Percentiles rank a stretch among this genome's conserved stretches.
phyloP scores from a whole-genome alignment of 2,113 vertebrate genomes.

The Sterna hirundo region DNA sequence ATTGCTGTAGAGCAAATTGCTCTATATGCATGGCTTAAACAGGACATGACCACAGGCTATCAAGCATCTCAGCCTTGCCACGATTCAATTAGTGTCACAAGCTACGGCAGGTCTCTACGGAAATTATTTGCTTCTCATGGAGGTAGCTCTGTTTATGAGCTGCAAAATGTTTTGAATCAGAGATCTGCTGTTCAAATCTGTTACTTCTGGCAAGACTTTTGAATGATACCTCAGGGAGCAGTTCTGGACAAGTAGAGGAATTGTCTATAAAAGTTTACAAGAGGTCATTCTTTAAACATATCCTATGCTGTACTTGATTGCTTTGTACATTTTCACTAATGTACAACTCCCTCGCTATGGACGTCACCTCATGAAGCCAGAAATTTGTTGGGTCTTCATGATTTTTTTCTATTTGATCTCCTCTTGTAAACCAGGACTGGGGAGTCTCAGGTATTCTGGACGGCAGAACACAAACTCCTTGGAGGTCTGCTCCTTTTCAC shows the following conservation, averaged over 20 bases:
- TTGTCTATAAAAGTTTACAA: slow-evolving; percentile 31
- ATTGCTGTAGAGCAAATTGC: neutral
- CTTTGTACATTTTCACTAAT: slow-evolving; percentile 2
- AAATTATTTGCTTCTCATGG: neutral
- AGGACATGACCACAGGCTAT: neutral
- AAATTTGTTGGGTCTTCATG: neutral
- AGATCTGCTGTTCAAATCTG: slow-evolving; percentile 41
- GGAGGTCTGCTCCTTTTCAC: neutral
- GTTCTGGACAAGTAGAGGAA: neutral
- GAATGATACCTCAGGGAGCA: neutral
- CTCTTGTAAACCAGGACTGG: neutral
- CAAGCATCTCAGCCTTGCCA: neutral
- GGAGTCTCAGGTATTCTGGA: neutral
- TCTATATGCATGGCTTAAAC: neutral
- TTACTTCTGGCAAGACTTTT: slow-evolving; percentile 24
- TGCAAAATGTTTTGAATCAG: slow-evolving; percentile 47
- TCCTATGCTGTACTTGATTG: neutral
- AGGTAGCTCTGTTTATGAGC: slow-evolving; percentile 18
- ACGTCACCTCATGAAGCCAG: neutral
- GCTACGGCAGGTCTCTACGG: neutral
- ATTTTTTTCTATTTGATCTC: neutral
- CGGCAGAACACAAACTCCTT: neutral
- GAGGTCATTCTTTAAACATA: slow-evolving; percentile 7
- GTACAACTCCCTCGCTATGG: neutral
- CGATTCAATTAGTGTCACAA: neutral